Evolutionary conservation across 2,888 invertebrate species (phyloP).

Genomic region (Candidula unifasciata): DNA sequence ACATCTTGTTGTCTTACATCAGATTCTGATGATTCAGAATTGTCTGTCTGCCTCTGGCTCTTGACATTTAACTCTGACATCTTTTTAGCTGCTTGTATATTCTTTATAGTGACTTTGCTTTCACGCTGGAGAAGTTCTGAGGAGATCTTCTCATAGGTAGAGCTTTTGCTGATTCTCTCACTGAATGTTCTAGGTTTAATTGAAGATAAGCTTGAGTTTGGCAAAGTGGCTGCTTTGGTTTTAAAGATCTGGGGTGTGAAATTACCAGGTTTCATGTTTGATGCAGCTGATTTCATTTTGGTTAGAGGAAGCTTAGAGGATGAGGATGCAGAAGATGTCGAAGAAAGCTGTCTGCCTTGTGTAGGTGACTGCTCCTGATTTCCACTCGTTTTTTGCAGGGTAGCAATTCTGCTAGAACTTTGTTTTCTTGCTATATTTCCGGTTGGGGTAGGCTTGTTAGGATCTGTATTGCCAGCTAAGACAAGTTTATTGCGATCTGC

Average conservation of each 20-base stretch:
- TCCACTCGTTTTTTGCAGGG: conserved; percentile 86
- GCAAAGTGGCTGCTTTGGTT: conserved; percentile 44
- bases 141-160: conserved; percentile 77
- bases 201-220: conserved; percentile 53
- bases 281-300: conserved; percentile 45
- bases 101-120: not conserved
- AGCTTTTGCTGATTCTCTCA: conserved; percentile 72
- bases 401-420: conserved; percentile 86
- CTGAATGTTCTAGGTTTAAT: conserved; percentile 47
- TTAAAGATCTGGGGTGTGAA: conserved; percentile 43
- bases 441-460: conserved; percentile 22
- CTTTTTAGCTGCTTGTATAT: not conserved
- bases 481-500: not conserved
- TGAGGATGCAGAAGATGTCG: conserved; percentile 43
- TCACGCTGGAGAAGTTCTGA: not conserved
- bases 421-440: conserved; percentile 32
- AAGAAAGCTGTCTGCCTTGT: conserved; percentile 33
- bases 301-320: conserved; percentile 62
- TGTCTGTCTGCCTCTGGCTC: conserved; percentile 14
- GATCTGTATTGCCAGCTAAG: not conserved
- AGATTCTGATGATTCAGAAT: conserved; percentile 33
- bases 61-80: not conserved
- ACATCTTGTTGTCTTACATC: conserved; percentile 24
- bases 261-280: conserved; percentile 41
- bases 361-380: conserved; percentile 51